These are phyloP conservation scores for Engystomops pustulosus DNA, from an alignment of 2,113 vertebrate genomes.

Conservation along the genomic window DNA sequence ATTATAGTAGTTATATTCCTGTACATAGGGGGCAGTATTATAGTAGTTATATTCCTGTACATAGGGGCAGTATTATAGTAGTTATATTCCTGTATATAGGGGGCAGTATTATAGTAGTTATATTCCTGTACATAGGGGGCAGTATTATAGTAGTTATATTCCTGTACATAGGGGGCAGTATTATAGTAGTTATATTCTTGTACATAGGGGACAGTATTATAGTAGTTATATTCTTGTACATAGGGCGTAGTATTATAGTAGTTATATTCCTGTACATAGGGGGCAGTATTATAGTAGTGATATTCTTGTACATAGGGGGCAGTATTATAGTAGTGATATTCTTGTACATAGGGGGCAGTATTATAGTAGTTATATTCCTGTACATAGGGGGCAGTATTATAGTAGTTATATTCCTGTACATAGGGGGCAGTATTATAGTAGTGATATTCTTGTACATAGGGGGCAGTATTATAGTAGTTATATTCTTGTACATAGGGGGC, in stretches of 20 bases:
- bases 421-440: background rate
- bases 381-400: background rate
- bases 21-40: too few relatives aligned
- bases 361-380: slow-evolving; percentile 10
- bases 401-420: slow-evolving; percentile 15
- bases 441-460: background rate
- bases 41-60: too few relatives aligned
- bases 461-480: slow-evolving; percentile 8
- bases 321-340: slow-evolving; percentile 3
- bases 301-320: background rate
- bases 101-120: background rate
- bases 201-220: background rate
- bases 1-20: too few relatives aligned
- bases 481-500: slow-evolving; percentile 1
- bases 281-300: background rate
- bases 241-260: slow-evolving; percentile 9
- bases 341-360: background rate
- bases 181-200: slow-evolving; percentile 14
- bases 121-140: background rate
- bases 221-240: slow-evolving; percentile 8
- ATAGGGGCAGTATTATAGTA: too few relatives aligned
- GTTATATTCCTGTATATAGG: background rate
- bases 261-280: slow-evolving; percentile 3
- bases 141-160: slow-evolving; percentile 21
- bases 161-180: background rate